These are phyloP conservation scores for Alligator mississippiensis DNA, from an alignment of 2,113 vertebrate species.

Conservation along the genomic window DNA sequence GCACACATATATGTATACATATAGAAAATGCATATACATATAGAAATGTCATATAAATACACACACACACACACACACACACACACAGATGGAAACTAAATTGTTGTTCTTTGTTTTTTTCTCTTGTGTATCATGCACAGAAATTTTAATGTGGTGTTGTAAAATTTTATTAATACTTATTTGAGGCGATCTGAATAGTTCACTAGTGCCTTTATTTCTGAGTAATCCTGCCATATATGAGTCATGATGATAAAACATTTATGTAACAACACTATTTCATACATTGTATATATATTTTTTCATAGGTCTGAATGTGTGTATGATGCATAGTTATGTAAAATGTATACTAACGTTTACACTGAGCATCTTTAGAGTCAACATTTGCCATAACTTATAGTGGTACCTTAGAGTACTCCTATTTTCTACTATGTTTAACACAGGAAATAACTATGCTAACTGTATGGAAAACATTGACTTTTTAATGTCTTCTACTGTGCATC, in stretches of 20 bases:
- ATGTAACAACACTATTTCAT: neutral
- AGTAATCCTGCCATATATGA: neutral
- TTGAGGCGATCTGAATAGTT: too few species aligned
- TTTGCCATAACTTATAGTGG: constrained; percentile 11
- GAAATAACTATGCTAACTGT: constrained; percentile 12
- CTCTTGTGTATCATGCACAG: neutral
- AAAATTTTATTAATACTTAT: too few species aligned
- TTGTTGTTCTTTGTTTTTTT: neutral
- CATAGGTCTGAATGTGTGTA: neutral
- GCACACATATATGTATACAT: too few species aligned
- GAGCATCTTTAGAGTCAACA: neutral
- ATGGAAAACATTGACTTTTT: constrained; percentile 29
- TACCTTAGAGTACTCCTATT: neutral
- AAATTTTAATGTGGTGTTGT: neutral
- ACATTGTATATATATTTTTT: neutral
- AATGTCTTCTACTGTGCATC: neutral
- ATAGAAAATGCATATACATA: too few species aligned
- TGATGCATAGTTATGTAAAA: neutral
- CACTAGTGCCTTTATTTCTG: neutral
- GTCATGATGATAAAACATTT: neutral
- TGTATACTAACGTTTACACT: neutral
- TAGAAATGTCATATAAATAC: too few species aligned
- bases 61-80: too few species aligned
- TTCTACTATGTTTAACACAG: neutral
- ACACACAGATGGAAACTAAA: neutral